A percentile compares a stretch with the other conserved stretches of the same genome.
Conservation (phyloP, 2,797 vertebrate species). For the Fundulus diaphanus region DNA sequence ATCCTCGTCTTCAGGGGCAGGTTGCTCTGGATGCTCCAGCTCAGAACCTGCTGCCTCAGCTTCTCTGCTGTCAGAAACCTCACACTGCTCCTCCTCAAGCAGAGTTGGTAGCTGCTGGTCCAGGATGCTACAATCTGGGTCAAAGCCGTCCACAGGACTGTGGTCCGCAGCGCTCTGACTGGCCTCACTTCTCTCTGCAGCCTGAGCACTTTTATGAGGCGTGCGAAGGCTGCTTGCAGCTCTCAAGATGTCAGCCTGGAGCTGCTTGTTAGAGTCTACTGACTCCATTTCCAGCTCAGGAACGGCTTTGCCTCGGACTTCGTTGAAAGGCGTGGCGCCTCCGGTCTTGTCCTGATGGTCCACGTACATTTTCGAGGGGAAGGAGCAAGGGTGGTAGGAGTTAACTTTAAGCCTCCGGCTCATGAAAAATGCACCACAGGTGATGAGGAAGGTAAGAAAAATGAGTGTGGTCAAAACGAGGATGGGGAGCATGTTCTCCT, state of each 20-base stretch:
- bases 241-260: constrained; percentile 90
- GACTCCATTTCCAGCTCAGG: constrained; percentile 65
- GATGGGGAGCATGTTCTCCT: constrained; percentile 86
- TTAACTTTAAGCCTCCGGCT: constrained; percentile 87
- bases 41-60: constrained; percentile 22
- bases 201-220: constrained; percentile 70
- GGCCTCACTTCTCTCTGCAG: constrained; percentile 55
- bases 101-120: constrained; percentile 44
- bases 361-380: constrained; percentile 93
- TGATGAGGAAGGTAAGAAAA: constrained; percentile 82
- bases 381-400: constrained; percentile 92
- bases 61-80: constrained; percentile 29
- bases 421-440: constrained; percentile 85
- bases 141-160: constrained; percentile 24
- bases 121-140: constrained; percentile 38
- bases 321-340: constrained; percentile 82
- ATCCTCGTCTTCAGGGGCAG: constrained; percentile 23
- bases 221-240: constrained; percentile 89
- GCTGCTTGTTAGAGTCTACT: constrained; percentile 82
- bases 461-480: constrained; percentile 83
- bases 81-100: constrained; percentile 41
- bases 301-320: constrained; percentile 82
- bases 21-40: constrained; percentile 36
- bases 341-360: constrained; percentile 88
- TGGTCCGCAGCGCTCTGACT: constrained; percentile 35